These are phyloP conservation scores for Heliconius hewitsoni DNA, from an alignment of 1,140 invertebrate genomes.

Conservation along the genomic window DNA sequence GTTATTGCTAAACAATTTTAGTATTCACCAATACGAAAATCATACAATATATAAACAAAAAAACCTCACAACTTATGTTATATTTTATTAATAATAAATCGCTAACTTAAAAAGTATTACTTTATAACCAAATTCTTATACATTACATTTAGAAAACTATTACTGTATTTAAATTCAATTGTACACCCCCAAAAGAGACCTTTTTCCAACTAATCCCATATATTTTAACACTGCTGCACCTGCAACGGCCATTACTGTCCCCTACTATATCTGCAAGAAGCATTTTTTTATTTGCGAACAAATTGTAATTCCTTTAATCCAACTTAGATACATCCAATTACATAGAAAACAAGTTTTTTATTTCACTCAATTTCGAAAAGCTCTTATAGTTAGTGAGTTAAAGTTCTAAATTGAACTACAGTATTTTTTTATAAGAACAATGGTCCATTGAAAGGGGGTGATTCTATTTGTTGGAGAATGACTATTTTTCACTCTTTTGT, in stretches of 20 bases:
- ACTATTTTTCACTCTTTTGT: conserved; percentile 75
- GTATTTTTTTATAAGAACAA: conserved; percentile 16
- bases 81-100: no score
- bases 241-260: conserved; percentile 61
- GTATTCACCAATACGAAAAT: no score
- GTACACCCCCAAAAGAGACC: conserved; percentile 39
- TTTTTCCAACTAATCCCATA: conserved; percentile 51
- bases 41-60: no score
- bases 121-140: neutral
- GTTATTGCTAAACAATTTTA: no score
- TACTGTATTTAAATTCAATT: conserved; percentile 27
- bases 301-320: conserved; percentile 79
- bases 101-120: neutral
- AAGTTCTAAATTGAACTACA: conserved; percentile 36
- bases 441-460: conserved; percentile 56
- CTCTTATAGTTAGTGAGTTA: conserved; percentile 32
- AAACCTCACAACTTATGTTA: no score
- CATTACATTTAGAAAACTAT: conserved; percentile 11
- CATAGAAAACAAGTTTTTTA: conserved; percentile 60
- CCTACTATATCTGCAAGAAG: conserved; percentile 48
- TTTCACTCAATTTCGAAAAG: conserved; percentile 25
- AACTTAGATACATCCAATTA: conserved; percentile 77
- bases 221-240: conserved; percentile 63
- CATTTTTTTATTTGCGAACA: conserved; percentile 70
- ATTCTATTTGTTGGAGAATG: conserved; percentile 59